Evolutionary conservation across 2,888 invertebrate species (phyloP).

Genomic region (Temnothorax rugatulus): DNA sequence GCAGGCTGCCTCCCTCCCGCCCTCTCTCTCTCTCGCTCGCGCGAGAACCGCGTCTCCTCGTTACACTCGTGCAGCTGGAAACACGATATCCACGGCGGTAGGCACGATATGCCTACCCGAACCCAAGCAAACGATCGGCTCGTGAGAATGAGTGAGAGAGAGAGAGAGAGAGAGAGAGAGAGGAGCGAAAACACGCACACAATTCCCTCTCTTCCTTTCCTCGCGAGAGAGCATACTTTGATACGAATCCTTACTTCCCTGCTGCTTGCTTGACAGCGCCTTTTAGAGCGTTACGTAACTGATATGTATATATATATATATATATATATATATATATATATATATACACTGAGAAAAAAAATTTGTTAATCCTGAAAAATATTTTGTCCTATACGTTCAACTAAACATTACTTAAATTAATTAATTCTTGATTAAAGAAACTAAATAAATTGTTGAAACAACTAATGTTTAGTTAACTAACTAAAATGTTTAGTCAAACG

Average conservation of each 20-base stretch:
- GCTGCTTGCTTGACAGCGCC: not conserved
- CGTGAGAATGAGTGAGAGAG: not conserved
- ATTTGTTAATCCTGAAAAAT: no score
- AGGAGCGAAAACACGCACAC: not conserved
- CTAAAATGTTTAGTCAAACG: no score
- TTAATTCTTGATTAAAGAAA: no score
- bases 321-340: no score
- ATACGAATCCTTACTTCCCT: not conserved
- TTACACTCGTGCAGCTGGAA: constrained; percentile 26
- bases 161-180: not conserved
- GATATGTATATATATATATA: not conserved
- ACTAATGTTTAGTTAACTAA: no score
- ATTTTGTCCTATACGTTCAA: no score
- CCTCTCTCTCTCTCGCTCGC: not conserved
- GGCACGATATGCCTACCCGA: constrained; percentile 13
- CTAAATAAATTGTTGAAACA: no score
- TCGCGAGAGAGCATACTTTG: not conserved
- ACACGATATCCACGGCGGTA: constrained; percentile 20
- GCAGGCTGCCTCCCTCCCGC: constrained; percentile 21
- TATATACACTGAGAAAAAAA: no score
- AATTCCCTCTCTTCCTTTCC: not conserved
- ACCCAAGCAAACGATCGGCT: constrained; percentile 9
- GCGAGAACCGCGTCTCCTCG: not conserved
- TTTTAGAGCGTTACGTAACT: constrained; percentile 21
- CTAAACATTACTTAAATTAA: no score